Percentiles rank a stretch among this genome's conserved stretches.
Conservation (phyloP, 2,113 vertebrate genomes). For the Xenopus laevis region DNA sequence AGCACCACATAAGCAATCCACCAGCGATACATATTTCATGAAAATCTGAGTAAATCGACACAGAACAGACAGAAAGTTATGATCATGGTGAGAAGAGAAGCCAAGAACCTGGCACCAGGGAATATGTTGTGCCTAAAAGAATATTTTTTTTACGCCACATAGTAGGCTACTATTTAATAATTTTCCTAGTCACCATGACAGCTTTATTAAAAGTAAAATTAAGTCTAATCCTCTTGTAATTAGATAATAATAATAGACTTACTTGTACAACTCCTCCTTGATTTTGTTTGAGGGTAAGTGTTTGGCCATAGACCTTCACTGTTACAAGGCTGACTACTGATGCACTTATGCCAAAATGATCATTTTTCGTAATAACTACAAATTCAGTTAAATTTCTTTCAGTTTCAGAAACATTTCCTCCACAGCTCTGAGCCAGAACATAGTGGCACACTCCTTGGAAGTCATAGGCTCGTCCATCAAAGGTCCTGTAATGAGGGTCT, state of each 20-base stretch:
- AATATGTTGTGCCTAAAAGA: too few relatives aligned
- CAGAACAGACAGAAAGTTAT: too few relatives aligned
- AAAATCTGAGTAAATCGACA: too few relatives aligned
- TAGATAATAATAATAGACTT: not conserved
- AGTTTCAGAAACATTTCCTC: slow-evolving; percentile 48
- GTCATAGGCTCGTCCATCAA: slow-evolving; percentile 60
- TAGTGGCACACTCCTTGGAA: slow-evolving; percentile 67
- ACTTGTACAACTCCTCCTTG: slow-evolving; percentile 21
- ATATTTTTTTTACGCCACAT: too few relatives aligned
- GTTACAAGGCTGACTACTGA: slow-evolving; percentile 54
- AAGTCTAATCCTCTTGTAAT: too few relatives aligned
- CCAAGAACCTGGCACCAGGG: too few relatives aligned
- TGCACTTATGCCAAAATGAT: slow-evolving; percentile 52
- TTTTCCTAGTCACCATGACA: too few relatives aligned
- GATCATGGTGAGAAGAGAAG: too few relatives aligned
- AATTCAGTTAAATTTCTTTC: slow-evolving; percentile 49
- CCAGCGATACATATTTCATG: too few relatives aligned
- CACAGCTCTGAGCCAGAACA: slow-evolving; percentile 9
- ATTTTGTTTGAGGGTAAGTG: slow-evolving; percentile 48
- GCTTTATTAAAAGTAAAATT: too few relatives aligned
- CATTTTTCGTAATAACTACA: slow-evolving; percentile 57
- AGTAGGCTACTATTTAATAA: too few relatives aligned
- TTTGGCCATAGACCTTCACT: slow-evolving; percentile 54
- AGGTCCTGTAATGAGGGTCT: slow-evolving; percentile 64
- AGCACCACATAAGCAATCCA: too few relatives aligned